Evolutionary conservation across 2,113 vertebrate species (phyloP).

Genomic region (Lipophrys pholis): DNA sequence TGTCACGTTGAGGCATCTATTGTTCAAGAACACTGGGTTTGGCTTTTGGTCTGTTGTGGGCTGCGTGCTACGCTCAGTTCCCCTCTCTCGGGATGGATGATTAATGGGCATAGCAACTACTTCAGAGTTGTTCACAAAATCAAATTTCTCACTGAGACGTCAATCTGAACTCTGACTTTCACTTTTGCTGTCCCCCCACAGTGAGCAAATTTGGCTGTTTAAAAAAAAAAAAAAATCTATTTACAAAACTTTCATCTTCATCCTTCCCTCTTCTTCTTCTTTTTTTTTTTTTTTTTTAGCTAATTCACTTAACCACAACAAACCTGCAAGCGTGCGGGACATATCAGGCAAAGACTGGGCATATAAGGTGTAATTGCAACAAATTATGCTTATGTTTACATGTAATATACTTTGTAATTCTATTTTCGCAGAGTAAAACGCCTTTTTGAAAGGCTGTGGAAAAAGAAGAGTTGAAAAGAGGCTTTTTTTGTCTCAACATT

Average conservation of each 20-base stretch:
- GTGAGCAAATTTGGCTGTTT: conserved; percentile 18
- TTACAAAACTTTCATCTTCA: conserved; percentile 16
- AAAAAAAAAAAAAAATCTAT: too few relatives aligned
- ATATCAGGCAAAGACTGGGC: conserved; percentile 3
- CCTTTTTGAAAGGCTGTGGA: conserved; percentile 47
- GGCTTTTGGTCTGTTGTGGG: conserved; percentile 57
- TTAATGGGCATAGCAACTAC: conserved; percentile 75
- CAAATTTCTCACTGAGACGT: conserved; percentile 62
- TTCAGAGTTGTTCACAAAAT: conserved; percentile 73
- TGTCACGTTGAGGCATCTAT: conserved; percentile 74
- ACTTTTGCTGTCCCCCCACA: conserved; percentile 41
- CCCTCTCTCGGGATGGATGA: conserved; percentile 70
- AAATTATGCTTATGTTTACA: conserved; percentile 59
- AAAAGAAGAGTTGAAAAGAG: conserved; percentile 60
- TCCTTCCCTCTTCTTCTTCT: neutral
- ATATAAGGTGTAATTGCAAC: conserved; percentile 63
- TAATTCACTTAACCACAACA: conserved; percentile 23
- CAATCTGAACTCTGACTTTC: conserved; percentile 58
- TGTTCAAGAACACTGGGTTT: conserved; percentile 70
- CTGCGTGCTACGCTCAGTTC: conserved; percentile 59
- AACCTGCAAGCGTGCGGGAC: conserved; percentile 4
- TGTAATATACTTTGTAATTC: conserved; percentile 65
- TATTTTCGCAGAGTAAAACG: conserved; percentile 49
- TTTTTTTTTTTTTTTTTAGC: neutral
- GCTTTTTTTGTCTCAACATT: conserved; percentile 63